phyloP scores from a whole-genome alignment of 2,113 vertebrate genomes.

The Hippocampus abdominalis region DNA sequence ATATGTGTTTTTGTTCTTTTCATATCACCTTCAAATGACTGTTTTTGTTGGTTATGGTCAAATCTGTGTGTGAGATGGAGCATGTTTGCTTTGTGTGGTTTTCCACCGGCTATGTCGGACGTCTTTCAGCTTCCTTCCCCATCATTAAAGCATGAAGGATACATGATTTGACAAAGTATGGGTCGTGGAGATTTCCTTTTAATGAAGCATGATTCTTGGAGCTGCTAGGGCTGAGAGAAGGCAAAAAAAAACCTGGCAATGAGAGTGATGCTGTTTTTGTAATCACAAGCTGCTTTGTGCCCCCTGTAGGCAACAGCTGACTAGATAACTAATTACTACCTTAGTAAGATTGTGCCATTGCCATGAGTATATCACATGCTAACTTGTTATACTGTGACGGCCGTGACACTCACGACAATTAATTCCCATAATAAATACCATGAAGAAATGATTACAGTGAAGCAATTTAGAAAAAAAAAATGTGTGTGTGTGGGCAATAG shows the following conservation, averaged over 20 bases:
- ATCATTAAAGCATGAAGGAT: slow-evolving; percentile 11
- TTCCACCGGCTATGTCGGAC: slow-evolving; percentile 38
- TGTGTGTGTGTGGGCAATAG: too few species aligned
- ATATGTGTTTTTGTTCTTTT: slow-evolving; percentile 22
- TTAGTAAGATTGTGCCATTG: too few species aligned
- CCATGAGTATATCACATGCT: too few species aligned
- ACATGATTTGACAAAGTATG: slow-evolving; percentile 1
- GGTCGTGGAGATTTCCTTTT: not conserved
- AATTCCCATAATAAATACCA: too few species aligned
- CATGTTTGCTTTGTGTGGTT: slow-evolving; percentile 59
- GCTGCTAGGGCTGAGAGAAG: too few species aligned
- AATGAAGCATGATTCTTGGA: not conserved
- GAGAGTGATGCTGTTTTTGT: not conserved
- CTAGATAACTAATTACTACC: too few species aligned
- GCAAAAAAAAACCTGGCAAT: not conserved
- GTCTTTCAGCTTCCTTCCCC: slow-evolving; percentile 35
- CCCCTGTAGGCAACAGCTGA: too few species aligned
- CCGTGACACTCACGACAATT: too few species aligned
- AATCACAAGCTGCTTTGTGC: not conserved
- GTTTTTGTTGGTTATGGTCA: slow-evolving; percentile 46
- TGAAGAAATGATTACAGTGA: too few species aligned
- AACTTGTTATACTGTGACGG: too few species aligned
- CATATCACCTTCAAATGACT: slow-evolving; percentile 17
- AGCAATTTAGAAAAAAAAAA: too few species aligned
- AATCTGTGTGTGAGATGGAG: slow-evolving; percentile 30